These are phyloP conservation scores for Orthosia gracilis DNA, from an alignment of 2,888 invertebrate species.

Conservation along the genomic window DNA sequence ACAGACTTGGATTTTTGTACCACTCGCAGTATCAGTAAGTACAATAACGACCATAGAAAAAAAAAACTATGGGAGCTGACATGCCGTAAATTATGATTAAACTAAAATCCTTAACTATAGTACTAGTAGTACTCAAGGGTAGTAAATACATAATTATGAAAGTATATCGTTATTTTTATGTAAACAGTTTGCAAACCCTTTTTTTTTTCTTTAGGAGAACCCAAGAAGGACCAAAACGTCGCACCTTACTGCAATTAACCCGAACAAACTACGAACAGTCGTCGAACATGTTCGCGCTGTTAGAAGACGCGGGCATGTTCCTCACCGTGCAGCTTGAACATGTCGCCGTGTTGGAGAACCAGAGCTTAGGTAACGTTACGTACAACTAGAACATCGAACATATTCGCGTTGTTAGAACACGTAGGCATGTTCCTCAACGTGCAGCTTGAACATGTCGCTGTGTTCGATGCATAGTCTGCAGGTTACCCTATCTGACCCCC, in stretches of 20 bases:
- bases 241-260: slow-evolving; percentile 92
- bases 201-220: slow-evolving; percentile 77
- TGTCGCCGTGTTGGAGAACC: slow-evolving; percentile 93
- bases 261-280: slow-evolving; percentile 94
- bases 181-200: background rate
- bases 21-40: slow-evolving; percentile 93
- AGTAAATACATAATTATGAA: too few relatives aligned
- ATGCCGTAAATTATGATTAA: too few relatives aligned
- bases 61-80: too few relatives aligned
- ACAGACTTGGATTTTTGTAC: slow-evolving; percentile 95
- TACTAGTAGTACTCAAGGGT: too few relatives aligned
- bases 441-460: too few relatives aligned
- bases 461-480: too few relatives aligned
- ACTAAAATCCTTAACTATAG: too few relatives aligned
- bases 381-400: background rate
- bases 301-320: slow-evolving; percentile 93
- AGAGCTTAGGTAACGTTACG: slow-evolving; percentile 89
- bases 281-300: slow-evolving; percentile 91
- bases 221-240: slow-evolving; percentile 90
- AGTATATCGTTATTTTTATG: too few relatives aligned
- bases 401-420: slow-evolving; percentile 87
- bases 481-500: too few relatives aligned
- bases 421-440: too few relatives aligned
- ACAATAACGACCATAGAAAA: background rate
- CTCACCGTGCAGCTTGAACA: slow-evolving; percentile 94